Conservation (phyloP, 2,888 invertebrate genomes). For the Pardosa pseudoannulata region DNA sequence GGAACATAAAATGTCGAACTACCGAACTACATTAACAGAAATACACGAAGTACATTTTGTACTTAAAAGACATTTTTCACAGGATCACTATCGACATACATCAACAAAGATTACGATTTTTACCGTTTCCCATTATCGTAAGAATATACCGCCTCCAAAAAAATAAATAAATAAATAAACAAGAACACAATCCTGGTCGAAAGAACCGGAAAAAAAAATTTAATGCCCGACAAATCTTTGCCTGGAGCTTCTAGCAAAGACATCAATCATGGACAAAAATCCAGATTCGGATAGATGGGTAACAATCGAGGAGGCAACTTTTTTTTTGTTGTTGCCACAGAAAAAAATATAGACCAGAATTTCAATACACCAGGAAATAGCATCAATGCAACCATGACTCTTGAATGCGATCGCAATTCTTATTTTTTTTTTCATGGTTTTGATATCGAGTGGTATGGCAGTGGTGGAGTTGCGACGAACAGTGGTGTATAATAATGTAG, state of each 20-base stretch:
- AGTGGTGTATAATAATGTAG: too few relatives aligned
- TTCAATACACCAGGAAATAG: conserved; percentile 46
- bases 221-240: conserved; percentile 42
- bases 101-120: conserved; percentile 8
- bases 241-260: neutral
- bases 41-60: too few relatives aligned
- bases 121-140: neutral
- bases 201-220: conserved; percentile 31
- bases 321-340: neutral
- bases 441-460: neutral
- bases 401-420: conserved; percentile 34
- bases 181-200: conserved; percentile 11
- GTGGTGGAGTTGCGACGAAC: neutral
- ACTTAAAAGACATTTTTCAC: neutral
- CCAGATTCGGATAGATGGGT: conserved; percentile 35
- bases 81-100: neutral
- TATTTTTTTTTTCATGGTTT: neutral
- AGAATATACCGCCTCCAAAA: neutral
- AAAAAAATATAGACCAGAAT: conserved; percentile 20
- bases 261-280: conserved; percentile 46
- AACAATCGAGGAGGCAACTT: conserved; percentile 28
- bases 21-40: too few relatives aligned
- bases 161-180: too few relatives aligned
- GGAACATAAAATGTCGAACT: too few relatives aligned
- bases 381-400: conserved; percentile 24